Evolutionary conservation across 37 sponge, comb jelly and placozoan genomes (phyloP).

Genomic region (Aphrocallistes beatrix): DNA sequence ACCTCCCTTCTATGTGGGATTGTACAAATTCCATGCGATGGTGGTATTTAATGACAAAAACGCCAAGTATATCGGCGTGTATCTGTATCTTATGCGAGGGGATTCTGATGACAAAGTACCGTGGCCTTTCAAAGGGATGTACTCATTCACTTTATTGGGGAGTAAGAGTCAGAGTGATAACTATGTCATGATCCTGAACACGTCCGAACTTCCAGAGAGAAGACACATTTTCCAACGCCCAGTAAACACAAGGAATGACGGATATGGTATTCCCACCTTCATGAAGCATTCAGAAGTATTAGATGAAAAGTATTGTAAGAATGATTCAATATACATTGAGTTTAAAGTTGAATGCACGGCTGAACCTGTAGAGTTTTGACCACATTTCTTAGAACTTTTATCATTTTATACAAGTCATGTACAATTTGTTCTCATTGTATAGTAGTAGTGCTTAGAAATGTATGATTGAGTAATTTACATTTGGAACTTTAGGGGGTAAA

Average conservation of each 20-base stretch:
- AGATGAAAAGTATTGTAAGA: conserved; percentile 14
- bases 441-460: neutral
- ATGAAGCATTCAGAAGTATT: conserved; percentile 1
- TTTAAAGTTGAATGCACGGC: conserved; percentile 1
- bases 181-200: conserved; percentile 17
- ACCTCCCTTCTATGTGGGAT: conserved; percentile 3
- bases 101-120: conserved; percentile 13
- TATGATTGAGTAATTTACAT: no score
- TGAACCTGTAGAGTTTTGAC: neutral
- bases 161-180: conserved; percentile 3
- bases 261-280: conserved; percentile 4
- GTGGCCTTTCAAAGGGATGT: conserved; percentile 1
- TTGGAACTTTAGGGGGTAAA: no score
- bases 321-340: conserved; percentile 4
- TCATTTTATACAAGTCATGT: neutral
- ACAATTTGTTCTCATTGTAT: neutral
- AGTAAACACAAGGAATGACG: conserved; percentile 1
- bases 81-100: neutral
- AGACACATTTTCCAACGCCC: conserved; percentile 14
- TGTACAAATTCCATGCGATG: conserved; percentile 11
- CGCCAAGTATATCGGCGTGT: neutral
- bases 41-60: neutral
- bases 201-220: conserved; percentile 3
- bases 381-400: neutral
- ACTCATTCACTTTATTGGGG: neutral